phyloP scores from a whole-genome alignment of 2,113 vertebrate species.

The Sebastes schlegelii region DNA sequence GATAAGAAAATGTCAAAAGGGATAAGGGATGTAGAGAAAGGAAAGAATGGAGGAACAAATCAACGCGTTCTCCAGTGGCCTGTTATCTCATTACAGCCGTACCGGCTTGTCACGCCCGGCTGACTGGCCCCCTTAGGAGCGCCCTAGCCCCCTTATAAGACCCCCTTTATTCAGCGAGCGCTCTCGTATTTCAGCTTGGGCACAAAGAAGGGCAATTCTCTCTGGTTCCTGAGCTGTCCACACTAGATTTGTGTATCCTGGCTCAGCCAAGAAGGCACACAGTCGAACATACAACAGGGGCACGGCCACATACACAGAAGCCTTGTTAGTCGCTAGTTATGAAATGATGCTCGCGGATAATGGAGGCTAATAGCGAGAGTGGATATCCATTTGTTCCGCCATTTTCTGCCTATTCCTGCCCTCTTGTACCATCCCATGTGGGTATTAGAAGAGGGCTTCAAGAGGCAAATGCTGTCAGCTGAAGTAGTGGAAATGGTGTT shows the following conservation, averaged over 20 bases:
- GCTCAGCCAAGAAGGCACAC: slow-evolving; percentile 34
- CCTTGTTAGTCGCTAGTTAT: slow-evolving; percentile 67
- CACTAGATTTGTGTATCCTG: slow-evolving; percentile 67
- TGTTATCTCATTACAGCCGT: slow-evolving; percentile 81
- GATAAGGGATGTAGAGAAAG: slow-evolving; percentile 64
- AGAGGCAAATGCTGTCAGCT: slow-evolving; percentile 68
- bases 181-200: slow-evolving; percentile 72
- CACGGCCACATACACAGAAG: slow-evolving; percentile 43
- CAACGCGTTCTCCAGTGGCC: slow-evolving; percentile 70
- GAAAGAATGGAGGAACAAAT: slow-evolving; percentile 71
- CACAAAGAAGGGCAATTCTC: slow-evolving; percentile 74
- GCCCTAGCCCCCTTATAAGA: slow-evolving; percentile 67
- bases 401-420: slow-evolving; percentile 62
- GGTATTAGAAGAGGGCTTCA: slow-evolving; percentile 66
- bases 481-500: slow-evolving; percentile 72
- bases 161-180: slow-evolving; percentile 72
- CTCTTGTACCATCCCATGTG: slow-evolving; percentile 61
- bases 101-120: slow-evolving; percentile 73
- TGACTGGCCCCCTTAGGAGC: slow-evolving; percentile 73
- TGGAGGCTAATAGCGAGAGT: slow-evolving; percentile 68
- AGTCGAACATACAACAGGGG: slow-evolving; percentile 37
- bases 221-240: slow-evolving; percentile 62
- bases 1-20: slow-evolving; percentile 66
- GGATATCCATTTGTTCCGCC: slow-evolving; percentile 73
- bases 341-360: slow-evolving; percentile 70